Percentiles rank a stretch among this genome's conserved stretches.
Evolutionary conservation across 2,113 vertebrate genomes (phyloP).

Genomic region (Hyperopisus bebe): DNA sequence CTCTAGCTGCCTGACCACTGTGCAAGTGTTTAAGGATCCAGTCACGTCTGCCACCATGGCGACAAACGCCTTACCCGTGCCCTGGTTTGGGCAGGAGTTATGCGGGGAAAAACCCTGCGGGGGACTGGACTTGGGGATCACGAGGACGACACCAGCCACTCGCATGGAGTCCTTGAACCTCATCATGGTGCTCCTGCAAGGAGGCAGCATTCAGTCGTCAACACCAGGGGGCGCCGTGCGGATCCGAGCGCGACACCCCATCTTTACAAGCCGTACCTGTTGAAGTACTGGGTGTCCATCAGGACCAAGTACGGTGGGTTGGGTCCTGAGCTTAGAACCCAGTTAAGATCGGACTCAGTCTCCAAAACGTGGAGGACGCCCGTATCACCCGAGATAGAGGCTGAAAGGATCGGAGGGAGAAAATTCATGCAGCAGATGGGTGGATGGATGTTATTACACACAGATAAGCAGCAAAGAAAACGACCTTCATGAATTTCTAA

Average conservation of each 20-base stretch:
- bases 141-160: conserved; percentile 79
- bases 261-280: conserved; percentile 55
- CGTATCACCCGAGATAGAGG: conserved; percentile 71
- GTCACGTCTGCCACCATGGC: background rate
- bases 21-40: background rate
- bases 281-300: conserved; percentile 74
- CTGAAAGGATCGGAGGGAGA: conserved; percentile 36
- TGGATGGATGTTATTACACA: background rate
- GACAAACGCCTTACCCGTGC: conserved; percentile 46
- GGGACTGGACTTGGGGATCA: conserved; percentile 57
- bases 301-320: conserved; percentile 83
- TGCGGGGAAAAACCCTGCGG: conserved; percentile 69
- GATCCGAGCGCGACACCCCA: background rate
- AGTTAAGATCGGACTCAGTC: conserved; percentile 69
- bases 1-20: background rate
- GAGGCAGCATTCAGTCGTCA: background rate
- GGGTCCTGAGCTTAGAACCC: conserved; percentile 70
- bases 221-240: background rate
- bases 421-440: background rate
- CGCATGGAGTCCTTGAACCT: conserved; percentile 68
- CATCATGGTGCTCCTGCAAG: conserved; percentile 67
- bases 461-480: background rate
- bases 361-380: conserved; percentile 87
- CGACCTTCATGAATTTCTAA: background rate
- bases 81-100: conserved; percentile 79